phyloP scores from a whole-genome alignment of 2,888 invertebrate genomes.

The Rutpela maculata region DNA sequence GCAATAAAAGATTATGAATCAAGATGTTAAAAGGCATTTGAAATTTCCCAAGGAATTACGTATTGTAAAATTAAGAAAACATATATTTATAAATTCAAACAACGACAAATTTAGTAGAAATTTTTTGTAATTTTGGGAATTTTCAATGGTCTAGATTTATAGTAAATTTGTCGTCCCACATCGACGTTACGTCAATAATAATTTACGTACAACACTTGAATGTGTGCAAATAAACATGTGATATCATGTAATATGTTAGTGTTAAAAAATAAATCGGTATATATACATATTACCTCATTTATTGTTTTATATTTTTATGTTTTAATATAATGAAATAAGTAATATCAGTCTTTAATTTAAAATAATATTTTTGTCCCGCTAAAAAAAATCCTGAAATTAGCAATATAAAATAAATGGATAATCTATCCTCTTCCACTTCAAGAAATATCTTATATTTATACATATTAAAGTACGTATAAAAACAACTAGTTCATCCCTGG shows the following conservation, averaged over 20 bases:
- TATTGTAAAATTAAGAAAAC: slow-evolving; percentile 16
- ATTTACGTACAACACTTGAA: slow-evolving; percentile 74
- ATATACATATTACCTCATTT: slow-evolving; percentile 72
- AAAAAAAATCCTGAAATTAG: neutral
- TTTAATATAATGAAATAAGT: slow-evolving; percentile 68
- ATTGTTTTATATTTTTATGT: slow-evolving; percentile 72
- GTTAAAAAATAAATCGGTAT: slow-evolving; percentile 74
- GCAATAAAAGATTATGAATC: slow-evolving; percentile 70
- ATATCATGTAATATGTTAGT: slow-evolving; percentile 76
- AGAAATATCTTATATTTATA: neutral
- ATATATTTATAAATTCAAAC: slow-evolving; percentile 33
- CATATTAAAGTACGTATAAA: neutral
- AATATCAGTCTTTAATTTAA: slow-evolving; percentile 40
- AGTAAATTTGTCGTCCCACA: slow-evolving; percentile 72
- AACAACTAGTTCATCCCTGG: neutral
- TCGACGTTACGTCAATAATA: slow-evolving; percentile 74
- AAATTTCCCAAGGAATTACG: slow-evolving; percentile 40
- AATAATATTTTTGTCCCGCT: neutral
- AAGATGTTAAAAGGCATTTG: slow-evolving; percentile 48
- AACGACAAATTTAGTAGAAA: slow-evolving; percentile 43
- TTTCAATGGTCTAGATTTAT: slow-evolving; percentile 42
- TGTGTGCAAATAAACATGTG: slow-evolving; percentile 75
- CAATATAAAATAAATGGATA: neutral
- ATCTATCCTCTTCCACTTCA: neutral
- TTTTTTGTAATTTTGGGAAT: slow-evolving; percentile 46